Evolutionary conservation across 2,888 invertebrate genomes (phyloP).

Genomic region (Allophyes oxyacanthae): DNA sequence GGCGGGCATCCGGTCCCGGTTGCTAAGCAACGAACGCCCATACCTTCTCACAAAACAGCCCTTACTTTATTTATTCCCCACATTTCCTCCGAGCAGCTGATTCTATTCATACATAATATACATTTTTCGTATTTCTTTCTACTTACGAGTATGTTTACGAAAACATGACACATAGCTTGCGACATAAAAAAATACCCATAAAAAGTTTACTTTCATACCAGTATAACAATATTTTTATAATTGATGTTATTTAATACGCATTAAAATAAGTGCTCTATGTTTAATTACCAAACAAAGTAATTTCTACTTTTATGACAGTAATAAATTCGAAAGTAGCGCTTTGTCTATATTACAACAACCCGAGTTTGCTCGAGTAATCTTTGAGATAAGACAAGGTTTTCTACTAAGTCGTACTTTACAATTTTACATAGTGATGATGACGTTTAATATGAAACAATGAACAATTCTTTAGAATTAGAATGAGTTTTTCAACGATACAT

Average conservation of each 20-base stretch:
- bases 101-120: conserved; percentile 69
- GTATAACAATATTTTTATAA: conserved; percentile 7
- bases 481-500: conserved; percentile 28
- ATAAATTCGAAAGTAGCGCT: conserved; percentile 20
- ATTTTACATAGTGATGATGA: conserved; percentile 21
- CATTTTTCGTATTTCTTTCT: conserved; percentile 29
- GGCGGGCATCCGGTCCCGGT: conserved; percentile 65
- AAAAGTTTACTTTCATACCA: not conserved
- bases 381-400: conserved; percentile 13
- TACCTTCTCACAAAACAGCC: conserved; percentile 68
- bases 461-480: conserved; percentile 32
- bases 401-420: conserved; percentile 6
- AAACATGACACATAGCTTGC: conserved; percentile 12
- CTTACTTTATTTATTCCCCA: conserved; percentile 70
- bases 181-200: conserved; percentile 3
- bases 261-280: conserved; percentile 40
- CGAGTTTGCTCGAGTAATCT: conserved; percentile 8
- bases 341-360: conserved; percentile 25
- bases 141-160: not conserved
- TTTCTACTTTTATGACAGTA: conserved; percentile 31
- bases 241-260: no score
- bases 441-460: conserved; percentile 39
- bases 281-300: conserved; percentile 28
- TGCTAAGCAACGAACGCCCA: conserved; percentile 68
- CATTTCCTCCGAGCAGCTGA: conserved; percentile 78